phyloP scores from a whole-genome alignment of 2,797 vertebrate genomes.

The Melanitta fusca region DNA sequence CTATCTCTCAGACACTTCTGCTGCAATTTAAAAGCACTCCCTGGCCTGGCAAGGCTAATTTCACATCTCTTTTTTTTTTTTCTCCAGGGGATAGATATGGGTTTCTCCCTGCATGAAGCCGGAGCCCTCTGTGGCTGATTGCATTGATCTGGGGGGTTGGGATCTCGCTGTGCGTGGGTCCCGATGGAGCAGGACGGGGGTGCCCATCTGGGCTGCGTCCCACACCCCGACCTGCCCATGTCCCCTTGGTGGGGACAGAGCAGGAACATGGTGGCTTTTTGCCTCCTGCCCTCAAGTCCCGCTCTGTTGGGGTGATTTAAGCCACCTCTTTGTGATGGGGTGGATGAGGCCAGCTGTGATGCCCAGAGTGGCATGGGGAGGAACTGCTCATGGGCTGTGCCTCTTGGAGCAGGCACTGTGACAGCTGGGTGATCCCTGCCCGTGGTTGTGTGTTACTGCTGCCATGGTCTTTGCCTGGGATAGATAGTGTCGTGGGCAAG shows the following conservation, averaged over 20 bases:
- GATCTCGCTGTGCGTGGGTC: background rate
- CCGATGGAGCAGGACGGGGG: background rate
- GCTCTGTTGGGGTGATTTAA: background rate
- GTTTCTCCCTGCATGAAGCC: background rate
- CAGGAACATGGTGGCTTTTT: background rate
- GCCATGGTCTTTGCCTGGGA: background rate
- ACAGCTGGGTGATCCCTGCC: slow-evolving; percentile 59
- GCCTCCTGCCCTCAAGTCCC: background rate
- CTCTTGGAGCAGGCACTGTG: background rate
- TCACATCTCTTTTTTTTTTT: background rate
- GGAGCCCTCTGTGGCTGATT: background rate
- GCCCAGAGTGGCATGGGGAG: slow-evolving; percentile 2
- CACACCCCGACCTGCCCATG: fast-evolving
- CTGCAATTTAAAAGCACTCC: slow-evolving; percentile 51
- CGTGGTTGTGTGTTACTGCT: slow-evolving; percentile 64
- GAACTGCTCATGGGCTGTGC: slow-evolving; percentile 51
- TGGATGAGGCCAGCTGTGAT: background rate
- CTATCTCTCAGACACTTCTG: slow-evolving; percentile 50
- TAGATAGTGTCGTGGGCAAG: background rate
- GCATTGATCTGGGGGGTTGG: background rate
- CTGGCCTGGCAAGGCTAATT: slow-evolving; percentile 32
- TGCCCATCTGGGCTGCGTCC: background rate
- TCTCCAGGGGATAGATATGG: background rate
- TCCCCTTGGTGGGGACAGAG: background rate
- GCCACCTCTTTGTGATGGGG: background rate